Conservation (phyloP, 2,797 vertebrate genomes). For the Sebastolobus alascanus region DNA sequence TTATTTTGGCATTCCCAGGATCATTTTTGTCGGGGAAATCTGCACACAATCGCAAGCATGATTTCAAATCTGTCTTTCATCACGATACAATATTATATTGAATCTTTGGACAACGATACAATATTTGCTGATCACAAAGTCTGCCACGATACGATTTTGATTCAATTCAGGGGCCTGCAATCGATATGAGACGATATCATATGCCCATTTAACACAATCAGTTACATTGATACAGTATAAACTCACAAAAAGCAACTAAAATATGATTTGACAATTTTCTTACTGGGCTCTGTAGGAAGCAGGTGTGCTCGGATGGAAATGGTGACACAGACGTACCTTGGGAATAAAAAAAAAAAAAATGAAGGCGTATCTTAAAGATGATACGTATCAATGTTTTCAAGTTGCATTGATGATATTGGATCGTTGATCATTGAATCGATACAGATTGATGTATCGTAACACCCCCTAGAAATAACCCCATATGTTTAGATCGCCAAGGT, state of each 20-base stretch:
- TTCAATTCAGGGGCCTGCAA: neutral
- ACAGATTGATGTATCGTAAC: neutral
- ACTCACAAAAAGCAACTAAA: neutral
- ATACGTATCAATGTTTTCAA: neutral
- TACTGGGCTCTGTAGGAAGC: neutral
- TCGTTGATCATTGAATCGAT: neutral
- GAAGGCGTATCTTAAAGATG: no score
- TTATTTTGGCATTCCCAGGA: constrained; percentile 59
- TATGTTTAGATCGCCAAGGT: constrained; percentile 69
- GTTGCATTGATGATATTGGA: neutral
- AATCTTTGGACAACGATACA: neutral
- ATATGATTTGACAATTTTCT: neutral
- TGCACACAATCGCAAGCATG: constrained; percentile 54
- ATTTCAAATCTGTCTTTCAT: constrained; percentile 59
- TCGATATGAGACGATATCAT: neutral
- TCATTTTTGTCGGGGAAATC: constrained; percentile 57
- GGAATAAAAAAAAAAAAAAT: no score
- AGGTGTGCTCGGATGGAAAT: neutral
- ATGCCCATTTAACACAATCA: neutral
- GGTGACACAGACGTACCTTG: no score
- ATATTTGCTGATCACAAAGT: neutral
- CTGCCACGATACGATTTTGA: neutral
- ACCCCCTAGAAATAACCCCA: constrained; percentile 62
- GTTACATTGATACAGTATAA: neutral
- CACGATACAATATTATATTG: neutral